Conservation (phyloP, 2,797 vertebrate species). For the Ptychadena robeensis region DNA sequence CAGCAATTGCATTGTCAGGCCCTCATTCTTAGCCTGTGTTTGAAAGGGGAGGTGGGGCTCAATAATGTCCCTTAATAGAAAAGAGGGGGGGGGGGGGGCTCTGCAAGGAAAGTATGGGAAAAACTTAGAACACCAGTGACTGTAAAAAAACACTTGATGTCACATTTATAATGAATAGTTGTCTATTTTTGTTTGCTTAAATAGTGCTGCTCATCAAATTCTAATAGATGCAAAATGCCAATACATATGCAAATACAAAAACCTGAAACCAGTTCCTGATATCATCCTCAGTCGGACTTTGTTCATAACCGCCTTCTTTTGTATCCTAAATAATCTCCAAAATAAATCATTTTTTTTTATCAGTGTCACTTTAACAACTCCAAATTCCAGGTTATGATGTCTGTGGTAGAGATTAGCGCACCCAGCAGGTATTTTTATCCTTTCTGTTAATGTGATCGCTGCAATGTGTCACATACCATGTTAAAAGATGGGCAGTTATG, state of each 20-base stretch:
- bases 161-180: no score
- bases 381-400: neutral
- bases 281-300: neutral
- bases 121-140: no score
- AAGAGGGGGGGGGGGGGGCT: no score
- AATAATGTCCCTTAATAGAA: no score
- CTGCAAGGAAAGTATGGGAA: no score
- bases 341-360: neutral
- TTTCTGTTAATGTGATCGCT: neutral
- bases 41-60: no score
- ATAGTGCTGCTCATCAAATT: neutral
- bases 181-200: no score
- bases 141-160: no score
- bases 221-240: neutral
- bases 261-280: neutral
- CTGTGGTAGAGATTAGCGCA: neutral
- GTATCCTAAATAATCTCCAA: neutral
- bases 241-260: neutral
- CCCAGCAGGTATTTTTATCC: slow-evolving; percentile 4
- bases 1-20: no score
- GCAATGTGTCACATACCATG: slow-evolving; percentile 4
- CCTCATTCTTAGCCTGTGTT: no score
- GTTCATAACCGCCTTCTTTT: neutral
- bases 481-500: neutral
- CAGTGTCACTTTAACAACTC: neutral